phyloP scores from a whole-genome alignment of 2,113 vertebrate species.

The Petromus typicus region DNA sequence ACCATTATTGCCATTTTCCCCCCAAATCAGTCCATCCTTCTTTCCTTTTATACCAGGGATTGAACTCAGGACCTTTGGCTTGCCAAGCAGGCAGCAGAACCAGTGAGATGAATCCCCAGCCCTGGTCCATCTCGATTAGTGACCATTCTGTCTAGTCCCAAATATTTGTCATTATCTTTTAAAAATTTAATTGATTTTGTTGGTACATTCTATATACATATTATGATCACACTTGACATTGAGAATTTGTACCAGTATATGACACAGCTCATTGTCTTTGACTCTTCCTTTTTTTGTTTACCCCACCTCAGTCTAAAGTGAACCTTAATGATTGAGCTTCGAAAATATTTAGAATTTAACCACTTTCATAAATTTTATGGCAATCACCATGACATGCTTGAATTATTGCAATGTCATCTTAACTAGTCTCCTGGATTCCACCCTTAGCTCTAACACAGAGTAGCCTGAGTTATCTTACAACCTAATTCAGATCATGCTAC shows the following conservation, averaged over 20 bases:
- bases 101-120: background rate
- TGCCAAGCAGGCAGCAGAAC: too few species aligned
- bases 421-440: background rate
- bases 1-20: background rate
- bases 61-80: too few species aligned
- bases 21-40: background rate
- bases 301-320: background rate
- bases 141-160: background rate
- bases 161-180: background rate
- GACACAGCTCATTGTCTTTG: background rate
- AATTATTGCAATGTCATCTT: background rate
- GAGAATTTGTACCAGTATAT: too few species aligned
- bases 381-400: background rate
- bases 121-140: background rate
- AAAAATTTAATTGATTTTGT: too few species aligned
- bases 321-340: background rate
- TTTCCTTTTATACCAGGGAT: too few species aligned
- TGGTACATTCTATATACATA: too few species aligned
- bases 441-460: background rate
- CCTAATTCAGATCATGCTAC: background rate
- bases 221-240: too few species aligned
- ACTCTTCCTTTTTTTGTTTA: background rate
- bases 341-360: constrained; percentile 27
- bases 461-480: constrained; percentile 7
- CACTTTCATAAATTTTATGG: background rate